phyloP scores from a whole-genome alignment of 2,797 vertebrate genomes.

The Parambassis ranga region DNA sequence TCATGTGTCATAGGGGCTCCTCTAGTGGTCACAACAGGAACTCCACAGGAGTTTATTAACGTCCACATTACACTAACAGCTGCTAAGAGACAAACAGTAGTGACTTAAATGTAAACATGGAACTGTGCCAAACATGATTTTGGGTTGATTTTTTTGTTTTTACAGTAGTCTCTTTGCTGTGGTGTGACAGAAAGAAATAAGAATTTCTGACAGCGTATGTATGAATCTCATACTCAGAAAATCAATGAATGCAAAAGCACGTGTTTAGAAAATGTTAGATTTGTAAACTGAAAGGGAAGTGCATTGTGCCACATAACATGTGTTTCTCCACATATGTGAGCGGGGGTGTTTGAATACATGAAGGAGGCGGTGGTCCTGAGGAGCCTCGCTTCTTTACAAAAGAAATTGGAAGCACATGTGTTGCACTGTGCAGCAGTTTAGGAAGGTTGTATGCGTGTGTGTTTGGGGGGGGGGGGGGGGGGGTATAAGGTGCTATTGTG shows the following conservation, averaged over 20 bases:
- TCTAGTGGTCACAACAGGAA: conserved; percentile 71
- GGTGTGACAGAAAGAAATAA: neutral
- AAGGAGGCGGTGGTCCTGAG: conserved; percentile 45
- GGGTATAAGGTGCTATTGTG: conserved; percentile 48
- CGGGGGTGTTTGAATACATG: conserved; percentile 61
- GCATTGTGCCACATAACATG: neutral
- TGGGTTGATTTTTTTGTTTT: too few species aligned
- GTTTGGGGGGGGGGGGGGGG: neutral
- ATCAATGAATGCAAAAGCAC: too few species aligned
- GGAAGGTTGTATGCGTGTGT: conserved; percentile 20
- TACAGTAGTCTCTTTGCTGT: too few species aligned
- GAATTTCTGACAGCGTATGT: neutral
- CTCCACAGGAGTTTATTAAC: conserved; percentile 19
- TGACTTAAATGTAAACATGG: neutral
- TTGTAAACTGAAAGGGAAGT: too few species aligned
- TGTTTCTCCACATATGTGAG: conserved; percentile 40
- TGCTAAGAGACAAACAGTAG: neutral
- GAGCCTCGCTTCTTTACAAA: conserved; percentile 66
- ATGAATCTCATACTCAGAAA: neutral
- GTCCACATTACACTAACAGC: neutral
- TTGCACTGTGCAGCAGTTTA: conserved; percentile 59
- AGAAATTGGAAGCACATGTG: conserved; percentile 81
- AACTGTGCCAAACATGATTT: too few species aligned
- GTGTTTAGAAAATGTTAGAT: neutral
- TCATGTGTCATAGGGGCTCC: conserved; percentile 72